phyloP scores from a whole-genome alignment of 2,113 vertebrate species.

The Colinus virginianus region DNA sequence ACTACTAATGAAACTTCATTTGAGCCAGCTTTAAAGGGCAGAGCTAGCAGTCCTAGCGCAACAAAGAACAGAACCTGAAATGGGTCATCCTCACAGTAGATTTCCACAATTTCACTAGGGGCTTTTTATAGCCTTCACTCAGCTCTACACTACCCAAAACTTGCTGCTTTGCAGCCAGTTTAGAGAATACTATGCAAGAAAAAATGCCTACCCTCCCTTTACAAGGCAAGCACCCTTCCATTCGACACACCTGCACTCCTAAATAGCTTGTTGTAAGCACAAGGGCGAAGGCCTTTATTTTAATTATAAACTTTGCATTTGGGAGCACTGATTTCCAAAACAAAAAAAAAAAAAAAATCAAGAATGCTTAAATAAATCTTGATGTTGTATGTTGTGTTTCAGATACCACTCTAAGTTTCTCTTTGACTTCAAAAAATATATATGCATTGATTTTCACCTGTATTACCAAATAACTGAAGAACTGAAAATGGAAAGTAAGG shows the following conservation, averaged over 20 bases:
- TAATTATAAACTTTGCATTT: neutral
- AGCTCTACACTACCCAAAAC: neutral
- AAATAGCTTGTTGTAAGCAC: neutral
- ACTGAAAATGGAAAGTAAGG: neutral
- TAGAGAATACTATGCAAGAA: neutral
- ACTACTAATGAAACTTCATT: accelerated
- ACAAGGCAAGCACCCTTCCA: neutral
- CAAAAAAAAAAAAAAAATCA: neutral
- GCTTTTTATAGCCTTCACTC: neutral
- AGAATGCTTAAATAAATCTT: neutral
- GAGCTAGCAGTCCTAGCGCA: neutral
- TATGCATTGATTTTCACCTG: neutral
- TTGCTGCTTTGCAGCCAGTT: neutral
- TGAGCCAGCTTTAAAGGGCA: neutral
- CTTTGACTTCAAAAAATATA: neutral
- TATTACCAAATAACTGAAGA: neutral
- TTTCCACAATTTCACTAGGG: conserved; percentile 6
- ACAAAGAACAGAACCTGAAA: neutral
- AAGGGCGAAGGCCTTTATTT: neutral
- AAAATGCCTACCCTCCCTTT: neutral
- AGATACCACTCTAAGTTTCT: neutral
- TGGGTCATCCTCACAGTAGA: conserved; percentile 8
- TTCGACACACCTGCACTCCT: neutral
- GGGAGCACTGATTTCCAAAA: neutral
- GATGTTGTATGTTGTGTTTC: neutral